Percentiles rank a stretch among this genome's conserved stretches.
phyloP scores from a whole-genome alignment of 2,797 vertebrate genomes.

The Acomys russatus region DNA sequence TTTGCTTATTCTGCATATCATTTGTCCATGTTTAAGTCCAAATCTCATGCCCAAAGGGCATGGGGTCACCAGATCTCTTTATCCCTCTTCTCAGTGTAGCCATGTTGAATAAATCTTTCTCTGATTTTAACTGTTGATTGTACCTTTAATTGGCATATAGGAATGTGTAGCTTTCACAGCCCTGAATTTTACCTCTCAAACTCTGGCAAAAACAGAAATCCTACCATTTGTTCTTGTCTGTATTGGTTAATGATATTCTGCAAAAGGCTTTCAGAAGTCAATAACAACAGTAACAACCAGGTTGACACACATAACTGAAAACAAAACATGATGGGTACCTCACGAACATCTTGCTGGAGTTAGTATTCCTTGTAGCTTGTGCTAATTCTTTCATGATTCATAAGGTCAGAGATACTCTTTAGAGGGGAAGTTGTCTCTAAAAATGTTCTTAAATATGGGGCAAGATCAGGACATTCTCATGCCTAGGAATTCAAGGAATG shows the following conservation, averaged over 20 bases:
- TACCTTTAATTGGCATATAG: not conserved
- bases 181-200: not conserved
- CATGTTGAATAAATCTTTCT: not conserved
- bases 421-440: not conserved
- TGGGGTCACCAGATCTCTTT: not conserved
- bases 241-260: not conserved
- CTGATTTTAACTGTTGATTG: not conserved
- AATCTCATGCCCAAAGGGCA: not conserved
- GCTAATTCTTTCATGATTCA: not conserved
- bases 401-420: not conserved
- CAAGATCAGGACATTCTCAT: not conserved
- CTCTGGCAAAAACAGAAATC: not conserved
- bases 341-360: not conserved
- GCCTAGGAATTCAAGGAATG: not conserved
- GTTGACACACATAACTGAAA: constrained; percentile 16
- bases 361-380: not conserved
- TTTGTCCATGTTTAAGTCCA: not conserved
- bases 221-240: constrained; percentile 17
- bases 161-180: not conserved
- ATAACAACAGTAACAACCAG: not conserved
- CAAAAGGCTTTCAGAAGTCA: not conserved
- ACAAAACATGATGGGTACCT: constrained; percentile 9
- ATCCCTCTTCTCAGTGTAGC: not conserved
- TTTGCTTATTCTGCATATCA: not conserved
- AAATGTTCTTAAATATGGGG: not conserved